phyloP scores from a whole-genome alignment of 2,888 invertebrate species.

The Spisula solida region DNA sequence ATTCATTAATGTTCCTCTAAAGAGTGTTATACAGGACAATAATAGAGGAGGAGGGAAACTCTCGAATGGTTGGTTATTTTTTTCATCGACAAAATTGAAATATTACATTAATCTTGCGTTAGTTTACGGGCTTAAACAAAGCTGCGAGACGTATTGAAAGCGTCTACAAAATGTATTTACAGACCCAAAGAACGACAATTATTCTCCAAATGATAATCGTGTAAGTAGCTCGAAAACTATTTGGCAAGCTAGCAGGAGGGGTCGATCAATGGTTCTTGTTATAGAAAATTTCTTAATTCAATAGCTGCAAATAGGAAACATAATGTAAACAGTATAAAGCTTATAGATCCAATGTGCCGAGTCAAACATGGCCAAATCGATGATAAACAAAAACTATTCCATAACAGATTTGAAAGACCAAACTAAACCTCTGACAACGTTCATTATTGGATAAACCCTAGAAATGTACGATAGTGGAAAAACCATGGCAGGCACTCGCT shows the following conservation, averaged over 20 bases:
- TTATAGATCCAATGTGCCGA: not conserved
- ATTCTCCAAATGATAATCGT: slow-evolving; percentile 14
- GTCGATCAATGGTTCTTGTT: slow-evolving; percentile 3
- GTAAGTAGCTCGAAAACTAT: not conserved
- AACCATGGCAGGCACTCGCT: not conserved
- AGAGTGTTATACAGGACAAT: not conserved
- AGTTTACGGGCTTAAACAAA: not conserved
- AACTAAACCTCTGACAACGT: not conserved
- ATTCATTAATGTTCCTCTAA: not conserved
- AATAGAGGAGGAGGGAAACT: not conserved
- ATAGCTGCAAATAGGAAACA: slow-evolving; percentile 25
- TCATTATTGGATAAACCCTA: not conserved
- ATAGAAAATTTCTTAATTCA: slow-evolving; percentile 25
- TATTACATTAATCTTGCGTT: not conserved
- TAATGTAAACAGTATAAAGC: slow-evolving; percentile 1
- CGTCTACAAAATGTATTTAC: not conserved
- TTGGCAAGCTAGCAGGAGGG: slow-evolving; percentile 22
- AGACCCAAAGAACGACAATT: slow-evolving; percentile 8
- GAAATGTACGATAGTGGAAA: not conserved
- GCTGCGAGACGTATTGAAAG: not conserved
- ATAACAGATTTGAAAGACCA: not conserved
- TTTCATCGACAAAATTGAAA: not conserved
- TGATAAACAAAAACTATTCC: not conserved
- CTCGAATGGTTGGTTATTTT: not conserved
- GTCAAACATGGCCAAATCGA: slow-evolving; percentile 4